Evolutionary conservation across 2,113 vertebrate genomes (phyloP), one percentile per base, ranked within the genome.

Genomic region (Oophaga pumilio): DNA sequence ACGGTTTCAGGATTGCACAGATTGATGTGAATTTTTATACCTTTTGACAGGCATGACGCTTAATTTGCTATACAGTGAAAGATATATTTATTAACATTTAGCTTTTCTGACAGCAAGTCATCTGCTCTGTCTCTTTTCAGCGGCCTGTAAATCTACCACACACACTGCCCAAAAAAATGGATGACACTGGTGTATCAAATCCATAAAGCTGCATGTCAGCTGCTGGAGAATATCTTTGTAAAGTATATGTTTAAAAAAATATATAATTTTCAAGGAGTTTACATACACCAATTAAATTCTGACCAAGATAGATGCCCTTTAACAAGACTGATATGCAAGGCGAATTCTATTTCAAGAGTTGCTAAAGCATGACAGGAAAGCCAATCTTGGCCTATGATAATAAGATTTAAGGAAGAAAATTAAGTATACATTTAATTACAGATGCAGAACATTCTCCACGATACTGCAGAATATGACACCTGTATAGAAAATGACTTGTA

Each of bases 11-110:
- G 68, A 79, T 43, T 66, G 62, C 52, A 24, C 20, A 86, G 85
- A 86, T 20, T 64, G 74, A 86, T 79, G 22, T 62, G 60, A 33
- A 28, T 68, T 68, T 56, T 56, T 79, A 79, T 80, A 52, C 50
- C 59, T 56, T 79, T 69, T 86, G 85, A 86, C 85, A 86, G 59
- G 76, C 76, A 57, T 80, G 85, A 69, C 50, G 33, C 76, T 56
- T 69, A 68, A 86, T 86, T 86, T 86, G 85, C 62, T 69, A 69
- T 86, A 86, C 24, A 79, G 49, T 69, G 76, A 79, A 79, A 79
- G 76, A 86, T 86, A 66, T 86, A 79, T 86, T 86, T 86, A 86
- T 86, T 86, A 86, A 86, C 85, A 79, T 86, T 86, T 86, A 86
- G 85, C 50, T 86, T 80, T 69, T 43, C 62, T 86, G 85, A 86